Conservation (phyloP, 2,797 vertebrate species). For the Syngnathus rostellatus region DNA sequence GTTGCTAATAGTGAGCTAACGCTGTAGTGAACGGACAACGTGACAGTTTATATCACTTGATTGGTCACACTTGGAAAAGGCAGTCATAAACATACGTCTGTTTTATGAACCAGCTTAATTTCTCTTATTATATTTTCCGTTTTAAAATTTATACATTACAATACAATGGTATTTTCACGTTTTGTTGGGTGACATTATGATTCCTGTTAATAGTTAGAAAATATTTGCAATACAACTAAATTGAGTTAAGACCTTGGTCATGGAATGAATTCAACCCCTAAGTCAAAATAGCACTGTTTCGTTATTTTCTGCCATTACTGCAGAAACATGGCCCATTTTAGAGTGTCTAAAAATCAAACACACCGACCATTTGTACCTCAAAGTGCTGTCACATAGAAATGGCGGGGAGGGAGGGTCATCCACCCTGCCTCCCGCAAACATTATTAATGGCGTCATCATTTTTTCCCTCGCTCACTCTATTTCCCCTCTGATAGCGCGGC, state of each 20-base stretch:
- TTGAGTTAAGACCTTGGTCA: background rate
- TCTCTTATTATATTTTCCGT: too few species aligned
- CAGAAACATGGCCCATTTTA: conserved; percentile 41
- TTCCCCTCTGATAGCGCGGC: conserved; percentile 60
- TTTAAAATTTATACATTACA: too few species aligned
- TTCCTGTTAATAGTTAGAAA: too few species aligned
- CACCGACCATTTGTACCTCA: conserved; percentile 57
- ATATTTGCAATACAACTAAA: background rate
- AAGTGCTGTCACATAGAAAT: conserved; percentile 65
- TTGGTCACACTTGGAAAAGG: too few species aligned
- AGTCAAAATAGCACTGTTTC: background rate
- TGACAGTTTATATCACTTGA: too few species aligned
- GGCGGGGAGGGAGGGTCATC: conserved; percentile 52
- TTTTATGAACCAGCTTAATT: too few species aligned
- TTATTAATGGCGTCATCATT: conserved; percentile 71
- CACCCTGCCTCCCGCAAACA: conserved; percentile 43
- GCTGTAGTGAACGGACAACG: too few species aligned
- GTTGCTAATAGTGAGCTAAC: too few species aligned
- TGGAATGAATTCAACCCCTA: background rate
- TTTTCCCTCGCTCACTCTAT: conserved; percentile 66
- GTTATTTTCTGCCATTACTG: background rate
- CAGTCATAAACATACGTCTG: too few species aligned
- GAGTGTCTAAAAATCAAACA: conserved; percentile 38
- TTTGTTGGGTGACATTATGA: too few species aligned
- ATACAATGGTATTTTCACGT: too few species aligned